Percentiles rank a stretch among this genome's conserved stretches.
Conservation (phyloP, 2,888 invertebrate genomes). For the Xestia sexstrigata region DNA sequence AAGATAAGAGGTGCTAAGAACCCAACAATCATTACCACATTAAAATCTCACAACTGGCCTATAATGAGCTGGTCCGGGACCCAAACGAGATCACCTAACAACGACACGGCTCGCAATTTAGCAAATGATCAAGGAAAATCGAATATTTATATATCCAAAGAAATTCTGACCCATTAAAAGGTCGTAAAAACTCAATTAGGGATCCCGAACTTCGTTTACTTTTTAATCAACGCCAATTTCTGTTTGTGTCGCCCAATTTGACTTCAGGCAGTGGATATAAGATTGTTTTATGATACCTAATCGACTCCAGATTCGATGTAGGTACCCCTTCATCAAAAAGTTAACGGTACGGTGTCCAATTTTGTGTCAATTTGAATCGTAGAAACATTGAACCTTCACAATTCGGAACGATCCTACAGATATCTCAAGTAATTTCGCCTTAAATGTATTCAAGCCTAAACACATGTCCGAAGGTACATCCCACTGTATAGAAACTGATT, state of each 20-base stretch:
- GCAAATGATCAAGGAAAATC: constrained; percentile 58
- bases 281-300: constrained; percentile 56
- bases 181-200: constrained; percentile 68
- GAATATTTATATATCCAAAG: constrained; percentile 47
- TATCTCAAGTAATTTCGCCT: constrained; percentile 19
- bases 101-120: constrained; percentile 31
- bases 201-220: constrained; percentile 38
- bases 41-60: constrained; percentile 21
- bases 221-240: constrained; percentile 61
- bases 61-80: constrained; percentile 18
- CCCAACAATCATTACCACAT: constrained; percentile 17
- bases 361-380: constrained; percentile 16
- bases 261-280: constrained; percentile 29
- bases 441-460: constrained; percentile 11
- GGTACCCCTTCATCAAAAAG: constrained; percentile 39
- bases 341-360: constrained; percentile 41
- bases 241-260: constrained; percentile 51
- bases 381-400: constrained; percentile 36
- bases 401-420: background rate
- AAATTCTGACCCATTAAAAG: constrained; percentile 61
- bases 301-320: constrained; percentile 27
- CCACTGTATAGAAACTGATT: constrained; percentile 52
- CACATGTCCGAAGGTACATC: constrained; percentile 43
- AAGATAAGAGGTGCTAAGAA: background rate
- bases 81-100: constrained; percentile 16